Percentiles rank a stretch among this genome's conserved stretches.
Conservation (phyloP, 1,140 invertebrate species). For the Laupala kohalensis region DNA sequence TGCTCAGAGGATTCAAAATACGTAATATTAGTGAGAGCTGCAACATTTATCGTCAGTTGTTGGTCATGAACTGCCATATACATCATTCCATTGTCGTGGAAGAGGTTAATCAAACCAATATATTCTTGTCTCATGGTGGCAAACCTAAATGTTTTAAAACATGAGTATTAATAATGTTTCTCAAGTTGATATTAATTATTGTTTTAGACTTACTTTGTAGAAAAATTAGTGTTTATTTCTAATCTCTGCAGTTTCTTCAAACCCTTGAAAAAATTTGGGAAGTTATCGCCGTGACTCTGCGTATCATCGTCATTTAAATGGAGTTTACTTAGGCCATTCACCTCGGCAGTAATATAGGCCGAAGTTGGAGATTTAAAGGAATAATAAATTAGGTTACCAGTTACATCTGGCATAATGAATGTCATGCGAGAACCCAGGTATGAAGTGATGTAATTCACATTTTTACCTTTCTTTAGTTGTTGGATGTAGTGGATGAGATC, state of each 20-base stretch:
- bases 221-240: neutral
- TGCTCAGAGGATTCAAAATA: conserved; percentile 26
- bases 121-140: too few species aligned
- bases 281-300: conserved; percentile 26
- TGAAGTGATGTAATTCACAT: conserved; percentile 39
- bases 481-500: too few species aligned
- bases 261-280: conserved; percentile 17
- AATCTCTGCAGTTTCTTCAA: neutral
- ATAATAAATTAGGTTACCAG: conserved; percentile 49
- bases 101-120: neutral
- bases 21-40: conserved; percentile 28
- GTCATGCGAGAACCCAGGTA: conserved; percentile 34
- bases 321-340: conserved; percentile 28
- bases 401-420: conserved; percentile 47
- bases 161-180: too few species aligned
- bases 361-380: conserved; percentile 38
- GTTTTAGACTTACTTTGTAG: too few species aligned
- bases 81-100: conserved; percentile 25
- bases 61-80: conserved; percentile 42
- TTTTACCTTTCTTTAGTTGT: conserved; percentile 28
- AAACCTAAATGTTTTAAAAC: too few species aligned
- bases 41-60: conserved; percentile 38
- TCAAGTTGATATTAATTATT: too few species aligned
- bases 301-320: conserved; percentile 19
- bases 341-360: conserved; percentile 29